Percentiles rank a stretch among this genome's conserved stretches.
These are phyloP conservation scores for Euura saliciscinereae DNA, from an alignment of 1,140 invertebrate genomes.

Conservation along the genomic window DNA sequence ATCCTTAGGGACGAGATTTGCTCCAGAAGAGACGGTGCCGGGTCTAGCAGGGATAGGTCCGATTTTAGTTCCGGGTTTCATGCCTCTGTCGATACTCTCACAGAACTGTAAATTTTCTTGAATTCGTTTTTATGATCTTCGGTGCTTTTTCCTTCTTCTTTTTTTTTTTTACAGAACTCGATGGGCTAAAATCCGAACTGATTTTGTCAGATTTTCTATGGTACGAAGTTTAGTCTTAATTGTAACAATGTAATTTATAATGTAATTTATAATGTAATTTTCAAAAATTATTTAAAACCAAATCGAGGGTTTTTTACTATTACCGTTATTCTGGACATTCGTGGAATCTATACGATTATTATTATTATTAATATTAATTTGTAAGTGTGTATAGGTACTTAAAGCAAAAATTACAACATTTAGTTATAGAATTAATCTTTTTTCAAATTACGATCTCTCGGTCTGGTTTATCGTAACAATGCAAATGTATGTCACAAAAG, in stretches of 20 bases:
- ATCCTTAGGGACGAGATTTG: conserved; percentile 71
- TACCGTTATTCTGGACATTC: not conserved
- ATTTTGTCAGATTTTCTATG: not conserved
- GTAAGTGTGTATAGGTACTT: not conserved
- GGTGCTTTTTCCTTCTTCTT: not conserved
- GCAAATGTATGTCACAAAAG: no score
- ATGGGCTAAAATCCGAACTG: no score
- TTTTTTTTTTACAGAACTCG: not conserved
- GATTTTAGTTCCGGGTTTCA: conserved; percentile 41
- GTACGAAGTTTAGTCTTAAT: not conserved
- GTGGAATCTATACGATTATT: not conserved
- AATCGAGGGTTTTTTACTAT: not conserved
- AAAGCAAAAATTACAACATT: not conserved
- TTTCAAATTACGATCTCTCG: no score
- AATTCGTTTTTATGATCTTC: not conserved
- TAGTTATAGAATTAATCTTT: no score
- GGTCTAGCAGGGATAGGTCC: conserved; percentile 23
- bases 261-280: not conserved
- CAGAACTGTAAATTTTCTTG: conserved; percentile 49
- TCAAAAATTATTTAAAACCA: not conserved
- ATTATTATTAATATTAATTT: not conserved
- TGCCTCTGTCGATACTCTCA: conserved; percentile 60
- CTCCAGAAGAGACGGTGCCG: conserved; percentile 46
- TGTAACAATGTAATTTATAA: not conserved
- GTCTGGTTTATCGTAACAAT: no score